Evolutionary conservation across 2,113 vertebrate species (phyloP).

Genomic region (Penelope pileata): DNA sequence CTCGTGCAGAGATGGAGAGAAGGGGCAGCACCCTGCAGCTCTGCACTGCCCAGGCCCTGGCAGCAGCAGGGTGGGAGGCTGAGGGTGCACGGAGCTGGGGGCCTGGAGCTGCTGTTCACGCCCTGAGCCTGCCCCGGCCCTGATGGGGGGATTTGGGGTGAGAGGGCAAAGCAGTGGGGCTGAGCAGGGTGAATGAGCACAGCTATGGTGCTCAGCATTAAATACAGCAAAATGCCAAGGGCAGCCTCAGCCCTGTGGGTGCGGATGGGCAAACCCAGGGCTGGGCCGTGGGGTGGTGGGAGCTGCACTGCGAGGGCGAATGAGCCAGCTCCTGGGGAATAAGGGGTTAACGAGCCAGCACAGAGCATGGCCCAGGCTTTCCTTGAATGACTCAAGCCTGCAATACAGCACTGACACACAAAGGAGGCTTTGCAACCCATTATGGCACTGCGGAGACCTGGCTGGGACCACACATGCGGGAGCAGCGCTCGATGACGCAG

Average conservation of each 20-base stretch:
- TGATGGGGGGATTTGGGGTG: background rate
- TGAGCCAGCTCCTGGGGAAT: background rate
- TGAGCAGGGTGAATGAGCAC: background rate
- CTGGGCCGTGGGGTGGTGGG: background rate
- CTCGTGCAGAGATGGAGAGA: background rate
- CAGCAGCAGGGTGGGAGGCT: background rate
- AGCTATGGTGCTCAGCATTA: background rate
- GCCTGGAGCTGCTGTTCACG: background rate
- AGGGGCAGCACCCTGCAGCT: fast-evolving
- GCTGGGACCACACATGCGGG: constrained; percentile 28
- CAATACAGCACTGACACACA: background rate
- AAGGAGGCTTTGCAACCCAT: constrained; percentile 20
- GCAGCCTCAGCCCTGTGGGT: background rate
- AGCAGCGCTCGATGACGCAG: background rate
- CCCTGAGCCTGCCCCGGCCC: background rate
- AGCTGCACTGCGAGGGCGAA: background rate
- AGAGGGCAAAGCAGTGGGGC: background rate
- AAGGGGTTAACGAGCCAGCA: background rate
- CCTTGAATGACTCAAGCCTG: background rate
- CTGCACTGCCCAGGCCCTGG: background rate
- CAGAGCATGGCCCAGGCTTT: background rate
- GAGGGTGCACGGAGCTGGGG: too few relatives aligned
- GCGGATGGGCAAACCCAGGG: background rate
- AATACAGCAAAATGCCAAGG: background rate
- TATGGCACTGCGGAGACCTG: background rate